Percentiles rank a stretch among this genome's conserved stretches.
Conservation (phyloP, 2,888 invertebrate genomes). For the Drosophila borealis region DNA sequence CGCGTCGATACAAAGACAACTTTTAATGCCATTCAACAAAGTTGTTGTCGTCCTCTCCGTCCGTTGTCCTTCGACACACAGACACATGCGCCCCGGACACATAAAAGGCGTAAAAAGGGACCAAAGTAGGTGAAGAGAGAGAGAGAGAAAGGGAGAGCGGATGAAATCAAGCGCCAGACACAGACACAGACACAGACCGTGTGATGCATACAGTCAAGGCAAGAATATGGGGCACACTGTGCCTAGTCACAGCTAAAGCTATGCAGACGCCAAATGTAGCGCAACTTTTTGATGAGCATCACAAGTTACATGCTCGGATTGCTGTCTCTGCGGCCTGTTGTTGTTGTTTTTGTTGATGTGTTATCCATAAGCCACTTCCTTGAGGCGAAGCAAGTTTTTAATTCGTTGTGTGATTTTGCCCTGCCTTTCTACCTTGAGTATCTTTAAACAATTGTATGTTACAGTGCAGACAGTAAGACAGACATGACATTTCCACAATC, state of each 20-base stretch:
- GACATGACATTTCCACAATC: too few species aligned
- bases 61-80: conserved; percentile 44
- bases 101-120: conserved; percentile 63
- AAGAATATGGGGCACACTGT: conserved; percentile 17
- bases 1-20: conserved; percentile 69
- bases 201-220: neutral
- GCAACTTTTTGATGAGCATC: conserved; percentile 54
- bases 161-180: conserved; percentile 10
- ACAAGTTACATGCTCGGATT: conserved; percentile 33
- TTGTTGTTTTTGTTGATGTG: conserved; percentile 14
- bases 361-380: conserved; percentile 29
- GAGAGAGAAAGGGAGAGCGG: neutral
- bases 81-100: conserved; percentile 21
- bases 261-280: conserved; percentile 33
- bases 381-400: conserved; percentile 18
- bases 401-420: conserved; percentile 14
- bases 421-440: conserved; percentile 4
- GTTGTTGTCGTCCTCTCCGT: conserved; percentile 44
- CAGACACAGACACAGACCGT: conserved; percentile 26
- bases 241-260: neutral
- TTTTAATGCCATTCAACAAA: conserved; percentile 77
- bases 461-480: neutral
- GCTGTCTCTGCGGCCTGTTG: conserved; percentile 18
- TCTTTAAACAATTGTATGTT: conserved; percentile 20
- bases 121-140: neutral